Evolutionary conservation across 2,113 vertebrate species (phyloP), one percentile per base, ranked within the genome.

Genomic region (Indicator indicator): DNA sequence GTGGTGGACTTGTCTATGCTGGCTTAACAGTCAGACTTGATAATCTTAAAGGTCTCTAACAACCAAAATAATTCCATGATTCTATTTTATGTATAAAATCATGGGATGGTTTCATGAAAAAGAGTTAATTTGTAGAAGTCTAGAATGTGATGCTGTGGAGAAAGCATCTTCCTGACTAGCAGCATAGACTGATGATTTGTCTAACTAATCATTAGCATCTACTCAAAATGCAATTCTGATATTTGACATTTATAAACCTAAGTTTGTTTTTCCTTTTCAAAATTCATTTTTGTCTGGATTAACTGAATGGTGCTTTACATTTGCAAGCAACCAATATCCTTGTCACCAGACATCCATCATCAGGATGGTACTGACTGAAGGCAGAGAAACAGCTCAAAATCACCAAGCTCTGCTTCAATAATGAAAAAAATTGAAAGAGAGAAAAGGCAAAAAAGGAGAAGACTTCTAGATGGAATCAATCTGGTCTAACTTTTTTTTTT

Each of bases 401-500:
- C 52, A 62, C 7, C 62, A 63, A 71, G 6, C 7, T 86, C 36
- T 81, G 23, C 20, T 62, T 74, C 5, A 86, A 75, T 48, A 86
- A 32, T 11, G 5, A 44, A 7, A 1, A 1, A 16, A 16, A 15
- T 8, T 42, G 3, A 6, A 5, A 30, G 15, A 67, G 32, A 16
- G 30, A 21, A 4, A 21, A 8, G n/a, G 33, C 12, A 50, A 8
- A 12, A 17, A 16, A 24, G 16, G 2, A 3, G 3, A 8, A 30
- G 3, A 2, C 33, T 33, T 86, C n/a, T 50, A 72, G 58, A 44
- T 3, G 2, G 40, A 89, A 72, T 60, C 81, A 62, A 73, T 75
- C 59, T 75, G 27, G 5, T 54, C 32, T 82, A 92, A 69, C 63
- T 67, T 92, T 86, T 94, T 8, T 9, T 26, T 82, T 59, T 91